A percentile compares a stretch with the other conserved stretches of the same genome.
Evolutionary conservation across 2,888 invertebrate genomes (phyloP).

Genomic region (Ferrisia virgata): DNA sequence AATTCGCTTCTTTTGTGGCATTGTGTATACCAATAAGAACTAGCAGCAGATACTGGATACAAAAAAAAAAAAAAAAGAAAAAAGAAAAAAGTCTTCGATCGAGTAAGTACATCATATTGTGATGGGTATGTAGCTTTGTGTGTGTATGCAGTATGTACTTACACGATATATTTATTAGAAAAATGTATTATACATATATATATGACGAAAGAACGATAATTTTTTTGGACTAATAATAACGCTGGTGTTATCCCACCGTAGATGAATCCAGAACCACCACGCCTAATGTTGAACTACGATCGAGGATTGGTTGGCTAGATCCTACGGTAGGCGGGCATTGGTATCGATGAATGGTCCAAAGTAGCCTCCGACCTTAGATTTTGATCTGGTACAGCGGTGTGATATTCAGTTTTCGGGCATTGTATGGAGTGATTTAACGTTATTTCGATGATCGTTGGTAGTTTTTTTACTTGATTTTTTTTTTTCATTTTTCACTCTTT

Average conservation of each 20-base stretch:
- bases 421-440: not conserved
- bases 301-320: not conserved
- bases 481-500: not conserved
- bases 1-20: not conserved
- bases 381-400: not conserved
- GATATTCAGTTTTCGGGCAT: not conserved
- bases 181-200: not conserved
- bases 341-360: slow-evolving; percentile 22
- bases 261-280: not conserved
- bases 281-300: not conserved
- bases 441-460: not conserved
- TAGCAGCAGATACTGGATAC: not conserved
- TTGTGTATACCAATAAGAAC: not conserved
- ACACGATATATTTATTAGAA: not conserved
- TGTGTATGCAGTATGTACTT: not conserved
- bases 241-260: not conserved
- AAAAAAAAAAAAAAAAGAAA: too few relatives aligned
- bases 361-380: not conserved
- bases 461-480: not conserved
- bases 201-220: not conserved
- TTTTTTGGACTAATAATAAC: not conserved
- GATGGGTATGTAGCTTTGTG: too few relatives aligned
- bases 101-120: not conserved
- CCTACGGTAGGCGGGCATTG: not conserved
- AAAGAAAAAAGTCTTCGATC: not conserved